Evolutionary conservation across 2,113 vertebrate species (phyloP).

Genomic region (Myrmophylax atrothorax): DNA sequence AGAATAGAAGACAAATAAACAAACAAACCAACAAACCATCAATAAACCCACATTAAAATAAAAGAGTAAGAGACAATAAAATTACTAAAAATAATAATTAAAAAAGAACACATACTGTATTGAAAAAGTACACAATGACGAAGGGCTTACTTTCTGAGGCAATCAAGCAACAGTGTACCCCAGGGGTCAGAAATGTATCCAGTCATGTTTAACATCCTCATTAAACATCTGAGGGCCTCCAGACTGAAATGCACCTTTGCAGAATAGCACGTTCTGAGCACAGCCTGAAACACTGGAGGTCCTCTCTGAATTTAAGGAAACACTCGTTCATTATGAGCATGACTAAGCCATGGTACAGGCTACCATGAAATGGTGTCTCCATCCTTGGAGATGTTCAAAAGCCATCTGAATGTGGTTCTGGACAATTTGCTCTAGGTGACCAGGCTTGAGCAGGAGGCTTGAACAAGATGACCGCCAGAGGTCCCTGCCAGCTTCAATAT

Average conservation of each 20-base stretch:
- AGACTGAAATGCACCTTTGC: background rate
- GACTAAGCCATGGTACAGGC: background rate
- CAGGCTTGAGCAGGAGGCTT: fast-evolving
- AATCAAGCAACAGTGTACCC: background rate
- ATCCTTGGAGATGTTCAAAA: background rate
- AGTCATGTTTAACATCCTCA: background rate
- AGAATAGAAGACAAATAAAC: background rate
- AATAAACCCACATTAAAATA: background rate
- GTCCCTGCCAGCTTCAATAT: background rate
- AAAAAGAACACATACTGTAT: background rate
- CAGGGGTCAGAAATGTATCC: background rate
- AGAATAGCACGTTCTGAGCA: background rate
- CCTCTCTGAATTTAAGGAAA: background rate
- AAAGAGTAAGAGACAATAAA: background rate
- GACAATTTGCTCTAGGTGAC: fast-evolving
- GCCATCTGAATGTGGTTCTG: too few species aligned
- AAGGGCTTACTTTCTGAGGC: background rate
- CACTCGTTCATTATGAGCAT: background rate
- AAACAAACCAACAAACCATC: background rate
- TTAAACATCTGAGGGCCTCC: background rate
- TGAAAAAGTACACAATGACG: background rate
- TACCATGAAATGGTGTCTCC: fast-evolving
- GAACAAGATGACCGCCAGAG: background rate
- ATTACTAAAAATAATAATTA: background rate
- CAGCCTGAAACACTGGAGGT: background rate